These are phyloP conservation scores for Chromis chromis DNA, from an alignment of 2,797 vertebrate genomes.

Conservation along the genomic window DNA sequence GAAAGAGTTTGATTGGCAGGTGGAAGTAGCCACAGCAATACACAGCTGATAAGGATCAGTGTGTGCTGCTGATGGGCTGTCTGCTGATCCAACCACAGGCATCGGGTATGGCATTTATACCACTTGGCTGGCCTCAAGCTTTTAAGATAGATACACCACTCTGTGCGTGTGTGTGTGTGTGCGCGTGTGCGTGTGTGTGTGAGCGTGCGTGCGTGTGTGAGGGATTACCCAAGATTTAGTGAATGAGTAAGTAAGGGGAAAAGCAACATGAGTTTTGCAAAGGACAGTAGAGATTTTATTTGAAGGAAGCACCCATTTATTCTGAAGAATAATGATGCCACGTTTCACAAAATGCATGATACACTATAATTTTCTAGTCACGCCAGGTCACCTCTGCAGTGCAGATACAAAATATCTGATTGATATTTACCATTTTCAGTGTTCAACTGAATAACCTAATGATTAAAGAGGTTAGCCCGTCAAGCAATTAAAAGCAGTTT, in stretches of 20 bases:
- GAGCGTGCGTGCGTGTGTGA: not conserved
- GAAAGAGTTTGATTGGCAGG: slow-evolving; percentile 62
- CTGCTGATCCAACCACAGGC: slow-evolving; percentile 61
- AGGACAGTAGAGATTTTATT: not conserved
- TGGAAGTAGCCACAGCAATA: slow-evolving; percentile 63
- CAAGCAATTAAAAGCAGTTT: not conserved
- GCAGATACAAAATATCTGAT: not conserved
- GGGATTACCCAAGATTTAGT: slow-evolving; percentile 34
- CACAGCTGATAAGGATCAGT: slow-evolving; percentile 64
- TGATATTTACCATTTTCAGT: not conserved
- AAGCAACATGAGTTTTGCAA: slow-evolving; percentile 8
- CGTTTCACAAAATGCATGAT: not conserved
- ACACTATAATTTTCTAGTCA: not conserved
- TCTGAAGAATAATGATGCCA: not conserved
- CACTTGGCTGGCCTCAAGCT: slow-evolving; percentile 54
- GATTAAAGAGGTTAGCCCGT: not conserved
- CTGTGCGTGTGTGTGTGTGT: slow-evolving; percentile 25
- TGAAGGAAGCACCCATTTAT: not conserved
- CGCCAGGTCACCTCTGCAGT: not conserved
- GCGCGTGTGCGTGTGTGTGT: slow-evolving; percentile 20
- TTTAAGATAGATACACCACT: slow-evolving; percentile 56
- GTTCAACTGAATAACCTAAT: not conserved
- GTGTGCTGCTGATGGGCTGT: slow-evolving; percentile 65
- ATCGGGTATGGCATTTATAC: slow-evolving; percentile 65
- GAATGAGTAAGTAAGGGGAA: slow-evolving; percentile 18